Conservation (phyloP, 2,888 invertebrate species). For the Beris chalybata region DNA sequence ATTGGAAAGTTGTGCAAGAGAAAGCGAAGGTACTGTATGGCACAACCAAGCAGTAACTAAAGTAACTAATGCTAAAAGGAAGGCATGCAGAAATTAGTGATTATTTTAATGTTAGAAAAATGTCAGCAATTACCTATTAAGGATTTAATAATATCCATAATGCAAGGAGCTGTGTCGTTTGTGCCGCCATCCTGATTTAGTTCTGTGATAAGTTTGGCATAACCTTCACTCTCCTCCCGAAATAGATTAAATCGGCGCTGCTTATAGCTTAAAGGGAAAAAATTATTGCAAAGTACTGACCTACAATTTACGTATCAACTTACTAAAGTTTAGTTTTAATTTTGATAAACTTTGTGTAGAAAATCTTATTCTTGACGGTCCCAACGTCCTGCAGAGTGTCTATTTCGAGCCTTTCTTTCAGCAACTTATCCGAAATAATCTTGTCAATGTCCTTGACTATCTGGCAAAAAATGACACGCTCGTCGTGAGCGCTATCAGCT, state of each 20-base stretch:
- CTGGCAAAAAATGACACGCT: conserved; percentile 74
- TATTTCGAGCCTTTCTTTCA: conserved; percentile 91
- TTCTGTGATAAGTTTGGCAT: conserved; percentile 93
- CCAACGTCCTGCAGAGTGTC: conserved; percentile 92
- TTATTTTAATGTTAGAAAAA: too few species aligned
- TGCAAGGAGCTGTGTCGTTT: conserved; percentile 65
- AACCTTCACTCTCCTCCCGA: conserved; percentile 98
- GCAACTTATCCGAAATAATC: conserved; percentile 80
- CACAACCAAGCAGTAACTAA: too few species aligned
- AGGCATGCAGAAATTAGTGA: too few species aligned
- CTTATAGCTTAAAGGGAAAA: conserved; percentile 79
- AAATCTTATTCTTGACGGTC: conserved; percentile 83
- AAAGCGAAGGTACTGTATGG: too few species aligned
- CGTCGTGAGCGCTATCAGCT: conserved; percentile 68
- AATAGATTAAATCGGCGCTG: conserved; percentile 98
- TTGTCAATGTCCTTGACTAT: conserved; percentile 80
- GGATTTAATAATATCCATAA: conserved; percentile 88
- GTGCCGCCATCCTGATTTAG: conserved; percentile 80
- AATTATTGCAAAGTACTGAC: conserved; percentile 14
- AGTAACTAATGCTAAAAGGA: too few species aligned
- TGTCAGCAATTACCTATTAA: conserved; percentile 73
- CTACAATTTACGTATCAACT: conserved; percentile 57
- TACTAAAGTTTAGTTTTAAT: conserved; percentile 97
- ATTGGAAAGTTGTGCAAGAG: too few species aligned
- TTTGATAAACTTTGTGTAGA: conserved; percentile 95